Evolutionary conservation across 2,113 vertebrate genomes (phyloP).

Genomic region (Capricornis sumatraensis): DNA sequence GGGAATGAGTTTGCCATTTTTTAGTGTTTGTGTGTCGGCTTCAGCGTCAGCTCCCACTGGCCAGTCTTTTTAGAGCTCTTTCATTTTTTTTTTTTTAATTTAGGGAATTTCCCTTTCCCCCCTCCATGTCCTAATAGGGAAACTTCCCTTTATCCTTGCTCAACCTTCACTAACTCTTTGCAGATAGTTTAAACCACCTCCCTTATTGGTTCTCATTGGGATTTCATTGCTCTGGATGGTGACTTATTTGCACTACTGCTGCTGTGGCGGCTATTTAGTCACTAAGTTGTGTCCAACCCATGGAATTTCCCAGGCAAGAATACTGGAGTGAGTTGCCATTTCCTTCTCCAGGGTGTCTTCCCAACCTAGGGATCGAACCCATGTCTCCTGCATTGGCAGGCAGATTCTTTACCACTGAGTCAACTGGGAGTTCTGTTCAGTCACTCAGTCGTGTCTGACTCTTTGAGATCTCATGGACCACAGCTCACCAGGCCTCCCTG

Average conservation of each 20-base stretch:
- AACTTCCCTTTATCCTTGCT: constrained; percentile 23
- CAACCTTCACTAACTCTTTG: constrained; percentile 26
- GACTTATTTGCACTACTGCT: not conserved
- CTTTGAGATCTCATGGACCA: not conserved
- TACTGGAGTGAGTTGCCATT: not conserved
- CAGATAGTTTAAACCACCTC: not conserved
- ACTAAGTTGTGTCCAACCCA: not conserved
- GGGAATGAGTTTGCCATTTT: constrained; percentile 40
- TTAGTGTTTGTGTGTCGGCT: not conserved
- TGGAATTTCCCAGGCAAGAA: not conserved
- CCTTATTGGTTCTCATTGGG: not conserved
- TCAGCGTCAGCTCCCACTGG: not conserved
- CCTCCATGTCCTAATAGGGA: constrained; percentile 23
- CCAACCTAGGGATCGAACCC: not conserved
- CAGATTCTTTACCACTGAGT: not conserved
- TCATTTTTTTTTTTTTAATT: not conserved
- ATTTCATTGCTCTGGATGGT: not conserved
- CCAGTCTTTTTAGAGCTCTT: not conserved
- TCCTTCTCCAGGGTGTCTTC: not conserved
- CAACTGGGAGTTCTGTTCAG: not conserved
- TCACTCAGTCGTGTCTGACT: not conserved
- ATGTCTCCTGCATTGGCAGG: not conserved
- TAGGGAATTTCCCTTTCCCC: constrained; percentile 46
- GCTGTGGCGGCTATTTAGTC: not conserved
- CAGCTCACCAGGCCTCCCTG: not conserved